Percentiles rank a stretch among this genome's conserved stretches.
Evolutionary conservation across 2,797 vertebrate species (phyloP).

Genomic region (Molossus molossus): DNA sequence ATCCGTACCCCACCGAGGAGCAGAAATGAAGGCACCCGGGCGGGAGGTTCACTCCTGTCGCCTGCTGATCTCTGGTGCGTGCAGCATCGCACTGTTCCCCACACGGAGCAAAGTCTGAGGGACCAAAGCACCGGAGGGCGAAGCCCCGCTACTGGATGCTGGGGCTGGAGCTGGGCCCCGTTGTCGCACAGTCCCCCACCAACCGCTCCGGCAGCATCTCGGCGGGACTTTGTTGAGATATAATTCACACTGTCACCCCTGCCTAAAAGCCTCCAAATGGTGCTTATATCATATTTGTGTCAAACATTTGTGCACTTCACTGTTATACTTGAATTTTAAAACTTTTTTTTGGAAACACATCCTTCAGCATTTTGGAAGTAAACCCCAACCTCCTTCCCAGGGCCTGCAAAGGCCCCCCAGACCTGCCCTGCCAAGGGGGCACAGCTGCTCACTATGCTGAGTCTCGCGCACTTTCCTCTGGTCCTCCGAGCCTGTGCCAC

Average conservation of each 20-base stretch:
- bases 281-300: neutral
- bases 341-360: neutral
- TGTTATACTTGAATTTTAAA: too few relatives aligned
- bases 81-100: neutral
- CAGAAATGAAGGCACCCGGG: neutral
- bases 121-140: neutral
- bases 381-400: neutral
- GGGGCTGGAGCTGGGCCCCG: too few relatives aligned
- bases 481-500: neutral
- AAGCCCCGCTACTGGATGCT: neutral
- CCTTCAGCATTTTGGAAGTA: neutral
- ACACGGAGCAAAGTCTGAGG: neutral
- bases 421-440: neutral
- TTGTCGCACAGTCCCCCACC: neutral
- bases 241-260: neutral
- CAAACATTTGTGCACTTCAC: neutral
- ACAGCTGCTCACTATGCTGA: accelerated
- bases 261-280: neutral
- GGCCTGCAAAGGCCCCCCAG: neutral
- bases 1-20: neutral
- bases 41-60: neutral
- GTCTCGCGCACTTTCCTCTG: neutral
- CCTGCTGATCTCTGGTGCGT: neutral
- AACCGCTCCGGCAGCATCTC: neutral
- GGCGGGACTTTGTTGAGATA: neutral